Conservation (phyloP, 2,888 invertebrate genomes). For the Drosophila acutilabella region DNA sequence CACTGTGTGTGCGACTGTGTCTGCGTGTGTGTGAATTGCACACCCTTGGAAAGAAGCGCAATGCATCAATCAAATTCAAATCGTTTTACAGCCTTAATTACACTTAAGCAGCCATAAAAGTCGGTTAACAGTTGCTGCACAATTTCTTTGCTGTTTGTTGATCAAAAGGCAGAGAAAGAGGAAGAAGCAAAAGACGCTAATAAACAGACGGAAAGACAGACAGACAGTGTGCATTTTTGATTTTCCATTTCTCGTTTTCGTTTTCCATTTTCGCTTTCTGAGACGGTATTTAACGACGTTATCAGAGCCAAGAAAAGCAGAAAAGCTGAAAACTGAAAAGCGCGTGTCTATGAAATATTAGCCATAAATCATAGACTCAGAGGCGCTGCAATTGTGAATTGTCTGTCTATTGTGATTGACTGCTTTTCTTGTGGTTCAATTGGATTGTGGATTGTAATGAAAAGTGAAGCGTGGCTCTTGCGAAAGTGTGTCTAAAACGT, state of each 20-base stretch:
- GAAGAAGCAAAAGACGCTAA: not conserved
- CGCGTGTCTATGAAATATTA: constrained; percentile 70
- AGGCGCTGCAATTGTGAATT: constrained; percentile 30
- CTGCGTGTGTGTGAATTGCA: constrained; percentile 15
- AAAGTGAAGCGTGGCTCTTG: constrained; percentile 73
- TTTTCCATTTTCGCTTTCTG: constrained; percentile 65
- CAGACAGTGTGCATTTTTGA: constrained; percentile 20
- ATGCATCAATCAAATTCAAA: constrained; percentile 72
- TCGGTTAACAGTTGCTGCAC: constrained; percentile 62
- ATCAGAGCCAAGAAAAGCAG: constrained; percentile 70
- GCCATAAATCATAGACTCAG: constrained; percentile 41
- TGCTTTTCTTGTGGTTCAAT: constrained; percentile 1
- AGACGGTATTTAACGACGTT: constrained; percentile 72
- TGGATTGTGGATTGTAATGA: constrained; percentile 49
- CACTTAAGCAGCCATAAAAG: constrained; percentile 73
- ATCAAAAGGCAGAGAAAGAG: constrained; percentile 26
- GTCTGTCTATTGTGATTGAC: constrained; percentile 12
- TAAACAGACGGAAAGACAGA: not conserved
- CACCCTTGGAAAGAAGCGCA: constrained; percentile 38
- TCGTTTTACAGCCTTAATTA: constrained; percentile 75
- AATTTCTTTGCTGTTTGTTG: constrained; percentile 54
- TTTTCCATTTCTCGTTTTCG: constrained; percentile 51
- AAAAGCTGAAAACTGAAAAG: constrained; percentile 49
- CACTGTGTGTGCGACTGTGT: not conserved
- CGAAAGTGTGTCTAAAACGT: constrained; percentile 71